Base-by-base conservation (phyloP, 2,113 vertebrate genomes). In the Rhizomys pruinosus region DNA sequence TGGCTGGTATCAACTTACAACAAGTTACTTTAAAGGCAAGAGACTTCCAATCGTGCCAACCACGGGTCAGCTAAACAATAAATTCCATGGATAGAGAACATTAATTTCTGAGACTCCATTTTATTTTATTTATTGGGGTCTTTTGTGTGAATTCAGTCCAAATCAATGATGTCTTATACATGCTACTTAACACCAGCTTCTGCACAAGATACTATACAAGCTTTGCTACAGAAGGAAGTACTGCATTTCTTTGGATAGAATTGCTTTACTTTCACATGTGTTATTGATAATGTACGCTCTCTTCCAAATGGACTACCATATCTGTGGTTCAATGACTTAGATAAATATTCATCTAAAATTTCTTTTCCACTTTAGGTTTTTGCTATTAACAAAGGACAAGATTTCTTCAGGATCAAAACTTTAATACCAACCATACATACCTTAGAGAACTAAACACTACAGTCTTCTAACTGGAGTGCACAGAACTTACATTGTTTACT, bases 241-340 rank as follows among this genome's bases (percentile, higher is more conserved):
- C 19, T 55, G 9, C n/a, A 20, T 57, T 44, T 11, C 32, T 79
- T 87, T 39, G 61, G 17, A 44, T 23, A 23, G 47, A 20, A 77
- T 17, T 55, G 42, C 52, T 74, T 47, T 29, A 86, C 9, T 79
- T 79, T 27, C 89, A 69, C 92, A 89, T 94, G 37, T 61, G 84
- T 69, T 55, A 1, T 34, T 78, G 20, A 64, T n/a, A 11, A 3
- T 37, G 27, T 27, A 9, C 23, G 37, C 8, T 57, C 2, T 84
- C 32, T 82, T 95, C 79, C 80, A 89, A 86, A 84, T 68, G 44
- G 19, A 76, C 84, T n/a, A n/a, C 3, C 5, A 1, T 59, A 79
- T 80, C 4, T 71, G 2, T 64, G 73, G 6, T 42, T 77, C 52
- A 88, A 27, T n/a, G 61, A 80, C 7, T 82, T 82, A 47, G 11